These are phyloP conservation scores for Drosophila eohydei DNA, from an alignment of 2,888 invertebrate genomes.

Conservation along the genomic window DNA sequence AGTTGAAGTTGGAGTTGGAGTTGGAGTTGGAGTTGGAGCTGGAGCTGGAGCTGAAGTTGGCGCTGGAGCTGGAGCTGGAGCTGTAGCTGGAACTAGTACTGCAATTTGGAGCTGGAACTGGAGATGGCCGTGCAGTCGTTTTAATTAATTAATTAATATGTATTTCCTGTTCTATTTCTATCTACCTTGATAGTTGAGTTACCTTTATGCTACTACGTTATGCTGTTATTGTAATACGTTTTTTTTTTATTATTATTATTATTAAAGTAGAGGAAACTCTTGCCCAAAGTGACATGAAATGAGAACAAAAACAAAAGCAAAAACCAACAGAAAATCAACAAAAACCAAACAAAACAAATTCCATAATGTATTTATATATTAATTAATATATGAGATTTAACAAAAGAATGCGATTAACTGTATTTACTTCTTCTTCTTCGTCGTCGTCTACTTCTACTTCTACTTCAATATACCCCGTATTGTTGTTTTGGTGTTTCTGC, in stretches of 20 bases:
- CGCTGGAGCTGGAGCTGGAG: slow-evolving; percentile 39
- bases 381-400: slow-evolving; percentile 77
- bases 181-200: slow-evolving; percentile 78
- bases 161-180: slow-evolving; percentile 78
- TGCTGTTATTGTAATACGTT: slow-evolving; percentile 78
- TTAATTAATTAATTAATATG: slow-evolving; percentile 78
- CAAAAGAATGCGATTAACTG: slow-evolving; percentile 41
- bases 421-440: too few relatives aligned
- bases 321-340: slow-evolving; percentile 42
- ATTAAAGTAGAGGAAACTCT: slow-evolving; percentile 71
- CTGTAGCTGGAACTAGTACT: slow-evolving; percentile 19
- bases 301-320: slow-evolving; percentile 20
- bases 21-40: slow-evolving; percentile 8
- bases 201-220: slow-evolving; percentile 73
- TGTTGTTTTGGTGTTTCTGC: too few relatives aligned
- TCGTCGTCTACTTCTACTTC: too few relatives aligned
- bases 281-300: slow-evolving; percentile 35
- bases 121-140: slow-evolving; percentile 60
- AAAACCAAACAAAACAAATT: slow-evolving; percentile 60
- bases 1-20: slow-evolving; percentile 1
- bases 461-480: too few relatives aligned
- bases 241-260: slow-evolving; percentile 75
- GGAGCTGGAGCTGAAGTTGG: slow-evolving; percentile 7
- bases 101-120: slow-evolving; percentile 20
- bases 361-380: slow-evolving; percentile 73